A percentile compares a stretch with the other conserved stretches of the same genome.
Conservation (phyloP, 2,797 vertebrate genomes). For the Botia kubotai region DNA sequence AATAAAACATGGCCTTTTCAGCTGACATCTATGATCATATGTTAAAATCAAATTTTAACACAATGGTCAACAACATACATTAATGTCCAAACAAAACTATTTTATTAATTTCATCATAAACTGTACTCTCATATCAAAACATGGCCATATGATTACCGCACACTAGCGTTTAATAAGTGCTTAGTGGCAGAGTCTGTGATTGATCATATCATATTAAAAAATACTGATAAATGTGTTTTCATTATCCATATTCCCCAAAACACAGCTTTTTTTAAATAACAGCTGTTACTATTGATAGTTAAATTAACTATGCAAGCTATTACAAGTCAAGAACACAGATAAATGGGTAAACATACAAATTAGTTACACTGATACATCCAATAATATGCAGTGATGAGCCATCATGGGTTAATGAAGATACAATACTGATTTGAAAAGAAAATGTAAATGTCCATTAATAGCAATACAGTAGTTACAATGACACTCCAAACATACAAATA, state of each 20-base stretch:
- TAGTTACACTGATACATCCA: conserved; percentile 95
- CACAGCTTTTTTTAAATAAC: conserved; percentile 31
- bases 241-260: not conserved
- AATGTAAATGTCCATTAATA: conserved; percentile 94
- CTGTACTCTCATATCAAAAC: conserved; percentile 33
- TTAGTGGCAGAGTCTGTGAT: conserved; percentile 72
- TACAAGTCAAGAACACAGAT: conserved; percentile 90
- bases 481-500: conserved; percentile 99
- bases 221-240: conserved; percentile 1
- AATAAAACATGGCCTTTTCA: conserved; percentile 70
- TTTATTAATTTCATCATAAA: conserved; percentile 10
- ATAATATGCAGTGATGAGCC: conserved; percentile 98
- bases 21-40: conserved; percentile 28
- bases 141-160: conserved; percentile 62
- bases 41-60: not conserved
- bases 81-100: conserved; percentile 74
- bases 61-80: conserved; percentile 62
- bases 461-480: conserved; percentile 99
- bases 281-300: conserved; percentile 78
- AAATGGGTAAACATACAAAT: conserved; percentile 92
- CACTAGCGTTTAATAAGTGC: conserved; percentile 74
- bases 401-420: conserved; percentile 91
- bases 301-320: conserved; percentile 98
- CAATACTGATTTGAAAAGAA: conserved; percentile 98
- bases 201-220: not conserved